Base-by-base conservation (phyloP, 2,888 invertebrate species). In the Saturnia japonica region DNA sequence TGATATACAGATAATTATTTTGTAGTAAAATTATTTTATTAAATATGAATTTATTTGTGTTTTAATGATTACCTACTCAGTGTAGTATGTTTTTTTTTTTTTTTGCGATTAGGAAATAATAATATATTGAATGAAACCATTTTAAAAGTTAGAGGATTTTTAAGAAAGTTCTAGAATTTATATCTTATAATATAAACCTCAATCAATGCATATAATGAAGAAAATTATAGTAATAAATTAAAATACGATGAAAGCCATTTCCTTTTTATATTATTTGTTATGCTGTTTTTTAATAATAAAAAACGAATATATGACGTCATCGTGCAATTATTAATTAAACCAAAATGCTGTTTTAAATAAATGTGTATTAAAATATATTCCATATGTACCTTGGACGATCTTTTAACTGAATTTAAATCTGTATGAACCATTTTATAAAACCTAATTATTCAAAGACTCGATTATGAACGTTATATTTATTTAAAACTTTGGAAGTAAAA, bases 11-110 rank as follows among this genome's bases (percentile, higher is more conserved):
- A 34, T 34, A n/a, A n/a, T n/a, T n/a, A 34, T 34, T 25, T 28
- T 28, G 28, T 28, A 28, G 57, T 60, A 60, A 60, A 28, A 25
- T 28, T 60, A 60, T 60, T 60, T 60, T 60, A 28, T 60, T 12
- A 60, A 14, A 60, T 60, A 60, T 60, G 57, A 60, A 60, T 60
- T 60, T 60, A 28, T 28, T 60, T 11, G 57, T 60, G 25, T 60
- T 14, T 60, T 60, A 28, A 28, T 6, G n/a, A 54, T 22, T 54
- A n/a, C 22, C 54, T 54, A 54, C 22, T 54, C 28, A 60, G 57
- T 25, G 28, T 28, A 60, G 8, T 25, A 34, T 34, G 34, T 34
- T 34, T 34, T n/a, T 57, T 57, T 57, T 57, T 22, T 22, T 57
- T 25, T 60, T 8, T 6, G 19, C 54, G 11, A 28, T 60, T 28